Percentiles rank a stretch among this genome's conserved stretches.
Evolutionary conservation across 64 coral and sea anemone genomes (phyloP).

Genomic region (Stichodactyla mertensii): DNA sequence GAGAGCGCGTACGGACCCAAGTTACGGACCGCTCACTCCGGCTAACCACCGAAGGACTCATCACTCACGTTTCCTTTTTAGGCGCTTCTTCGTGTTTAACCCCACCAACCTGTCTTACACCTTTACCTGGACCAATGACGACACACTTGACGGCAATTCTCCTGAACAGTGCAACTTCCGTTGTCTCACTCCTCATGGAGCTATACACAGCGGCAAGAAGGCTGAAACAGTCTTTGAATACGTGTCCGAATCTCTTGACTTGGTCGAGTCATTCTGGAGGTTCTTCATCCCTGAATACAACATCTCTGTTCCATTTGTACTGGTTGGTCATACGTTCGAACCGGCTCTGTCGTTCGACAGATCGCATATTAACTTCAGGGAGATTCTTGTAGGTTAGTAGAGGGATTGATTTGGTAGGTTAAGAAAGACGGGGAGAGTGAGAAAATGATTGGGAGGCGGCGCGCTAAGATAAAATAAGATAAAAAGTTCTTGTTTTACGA

Average conservation of each 20-base stretch:
- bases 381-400: slow-evolving; percentile 73
- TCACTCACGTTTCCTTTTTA: not conserved
- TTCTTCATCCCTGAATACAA: slow-evolving; percentile 94
- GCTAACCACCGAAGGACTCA: no score
- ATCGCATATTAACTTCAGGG: slow-evolving; percentile 96
- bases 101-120: slow-evolving; percentile 70
- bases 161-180: slow-evolving; percentile 66
- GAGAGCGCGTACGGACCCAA: no score
- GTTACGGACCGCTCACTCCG: no score
- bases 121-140: slow-evolving; percentile 92
- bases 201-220: slow-evolving; percentile 91
- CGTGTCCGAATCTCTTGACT: slow-evolving; percentile 76
- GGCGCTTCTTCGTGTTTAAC: slow-evolving; percentile 84
- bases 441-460: not conserved
- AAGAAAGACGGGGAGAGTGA: not conserved
- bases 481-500: no score
- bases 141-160: slow-evolving; percentile 56
- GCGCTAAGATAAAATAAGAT: no score
- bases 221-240: slow-evolving; percentile 89
- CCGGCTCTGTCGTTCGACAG: slow-evolving; percentile 89
- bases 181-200: slow-evolving; percentile 55
- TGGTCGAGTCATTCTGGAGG: slow-evolving; percentile 94
- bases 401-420: not conserved
- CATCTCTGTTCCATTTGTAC: slow-evolving; percentile 89
- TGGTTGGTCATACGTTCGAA: slow-evolving; percentile 93